Base-by-base conservation (phyloP, 2,113 vertebrate genomes). In the Amblyopsis rosae region DNA sequence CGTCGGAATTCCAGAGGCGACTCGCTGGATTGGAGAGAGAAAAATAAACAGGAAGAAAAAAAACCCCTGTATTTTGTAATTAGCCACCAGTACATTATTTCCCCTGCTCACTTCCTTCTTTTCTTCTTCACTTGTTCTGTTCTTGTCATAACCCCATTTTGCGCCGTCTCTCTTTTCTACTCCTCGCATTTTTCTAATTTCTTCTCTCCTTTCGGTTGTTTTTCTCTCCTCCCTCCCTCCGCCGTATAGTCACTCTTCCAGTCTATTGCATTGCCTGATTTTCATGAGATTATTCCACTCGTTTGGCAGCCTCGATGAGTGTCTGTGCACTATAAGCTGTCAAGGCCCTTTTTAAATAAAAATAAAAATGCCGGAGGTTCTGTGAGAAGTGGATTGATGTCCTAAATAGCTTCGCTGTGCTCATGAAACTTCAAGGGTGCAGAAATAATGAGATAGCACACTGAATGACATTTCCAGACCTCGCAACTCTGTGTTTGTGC, bases 381-480 rank as follows among this genome's bases (percentile, higher is more conserved):
- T 51, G 61, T 64, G 59, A 75, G 70, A 74, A 76, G 69, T 75
- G 75, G 75, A 76, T 84, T 74, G 82, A 80, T 82, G 86, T 86
- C 86, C 82, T 70, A 84, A 90, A 90, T 89, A 88, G 82, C 85
- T 88, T 59, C 60, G 75, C 76, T 77, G 76, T 80, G 82, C 86
- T 86, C 83, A 73, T 75, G 77, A 73, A 88, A 83, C 79, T 85
- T 85, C 80, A 83, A 84, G 83, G 87, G 82, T 41, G 85, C 75
- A 84, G 83, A 87, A 83, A 90, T 87, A 90, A 90, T 86, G 83
- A 90, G 80, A 79, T 82, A 72, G 80, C 76, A 69, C 54, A 67
- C 78, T 83, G 83, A 87, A 81, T 87, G 86, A 88, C 85, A 82
- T 86, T 83, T 85, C 68, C 80, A 87, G 87, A 87, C 76, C 75